Conservation (phyloP, 35 echinoderm and acorn worm species). For the Lytechinus pictus region DNA sequence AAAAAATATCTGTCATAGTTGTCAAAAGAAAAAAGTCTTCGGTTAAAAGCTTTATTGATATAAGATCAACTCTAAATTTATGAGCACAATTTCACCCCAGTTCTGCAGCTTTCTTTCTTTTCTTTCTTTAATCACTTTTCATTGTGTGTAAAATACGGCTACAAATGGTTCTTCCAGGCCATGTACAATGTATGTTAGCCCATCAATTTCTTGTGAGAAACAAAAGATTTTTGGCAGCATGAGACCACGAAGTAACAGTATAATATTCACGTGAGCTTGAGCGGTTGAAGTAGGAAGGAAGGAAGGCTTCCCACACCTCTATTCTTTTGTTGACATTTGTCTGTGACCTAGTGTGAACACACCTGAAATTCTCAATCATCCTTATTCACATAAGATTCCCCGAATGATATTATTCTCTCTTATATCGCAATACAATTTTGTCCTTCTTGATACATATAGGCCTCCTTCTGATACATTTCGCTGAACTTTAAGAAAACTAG, state of each 20-base stretch:
- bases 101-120: neutral
- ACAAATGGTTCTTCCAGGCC: neutral
- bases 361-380: neutral
- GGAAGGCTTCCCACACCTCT: neutral
- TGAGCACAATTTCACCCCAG: neutral
- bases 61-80: neutral
- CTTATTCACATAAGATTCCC: neutral
- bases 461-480: too few species aligned
- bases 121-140: neutral
- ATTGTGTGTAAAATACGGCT: neutral
- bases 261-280: constrained; percentile 4
- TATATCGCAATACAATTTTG: too few species aligned
- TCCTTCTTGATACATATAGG: too few species aligned
- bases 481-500: too few species aligned
- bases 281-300: neutral
- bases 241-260: neutral
- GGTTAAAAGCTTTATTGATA: too few species aligned
- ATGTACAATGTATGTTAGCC: neutral
- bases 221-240: neutral
- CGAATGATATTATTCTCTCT: too few species aligned
- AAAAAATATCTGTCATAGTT: too few species aligned
- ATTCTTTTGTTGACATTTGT: constrained; percentile 14
- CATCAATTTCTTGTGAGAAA: neutral
- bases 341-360: neutral
- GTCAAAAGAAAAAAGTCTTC: too few species aligned